Evolutionary conservation across 2,113 vertebrate species (phyloP), one percentile per base, ranked within the genome.

Genomic region (Geothlypis trichas): DNA sequence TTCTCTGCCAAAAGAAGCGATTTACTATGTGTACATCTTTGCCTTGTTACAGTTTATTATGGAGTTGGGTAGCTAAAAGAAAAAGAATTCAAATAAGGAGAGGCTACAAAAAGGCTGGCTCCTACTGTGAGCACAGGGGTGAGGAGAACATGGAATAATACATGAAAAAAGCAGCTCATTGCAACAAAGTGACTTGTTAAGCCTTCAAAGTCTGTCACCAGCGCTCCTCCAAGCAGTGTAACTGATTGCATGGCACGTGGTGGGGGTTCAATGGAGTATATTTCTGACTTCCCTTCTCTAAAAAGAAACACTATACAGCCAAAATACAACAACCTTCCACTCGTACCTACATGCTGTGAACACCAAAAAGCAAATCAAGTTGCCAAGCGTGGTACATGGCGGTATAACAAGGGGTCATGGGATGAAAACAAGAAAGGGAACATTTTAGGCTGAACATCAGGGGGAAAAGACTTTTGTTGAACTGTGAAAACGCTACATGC

Each of bases 361-460:
- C 94, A 95, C 93, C 75, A 96, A 96, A 90, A 93, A 96, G 73
- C 73, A 89, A 95, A 95, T 94, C 82, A 90, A 89, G 75, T 31
- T 82, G 79, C 93, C 0, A 16, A 94, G 80, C 1, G 2, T 41
- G 49, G 80, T 88, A 93, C 94, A 93, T 49, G 76, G 93, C 54
- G 61, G 24, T 42, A 15, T 81, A 94, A 94, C 88, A 89, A 94
- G 83, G 61, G 80, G 88, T 95, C 93, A 90, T 2, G 31, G 83
- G 92, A 97, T 92, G 74, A 93, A 96, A 96, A 69, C n/a, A 74
- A 87, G 83, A 93, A 81, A 85, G 39, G 44, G 81, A 94, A 87
- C 90, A 73, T 84, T 93, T 95, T 93, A 93, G 93, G 83, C 58
- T 82, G 90, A 93, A 57, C 68, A 88, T 90, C 42, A 3, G 30